These are phyloP conservation scores for Leptodactylus fuscus DNA, from an alignment of 2,113 vertebrate species.

Conservation along the genomic window DNA sequence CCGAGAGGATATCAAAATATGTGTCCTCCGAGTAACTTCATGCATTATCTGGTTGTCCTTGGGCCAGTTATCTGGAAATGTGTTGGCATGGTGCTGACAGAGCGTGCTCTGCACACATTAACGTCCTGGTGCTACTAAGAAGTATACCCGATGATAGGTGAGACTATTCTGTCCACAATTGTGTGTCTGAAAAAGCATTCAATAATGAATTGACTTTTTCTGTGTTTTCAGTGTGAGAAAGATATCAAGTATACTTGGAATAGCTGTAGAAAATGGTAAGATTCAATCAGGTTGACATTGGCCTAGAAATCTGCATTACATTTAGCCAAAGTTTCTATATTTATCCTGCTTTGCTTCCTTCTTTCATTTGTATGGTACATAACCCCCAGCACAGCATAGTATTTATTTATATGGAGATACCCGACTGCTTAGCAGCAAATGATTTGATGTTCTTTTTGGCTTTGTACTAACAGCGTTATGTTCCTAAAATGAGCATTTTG, in stretches of 20 bases:
- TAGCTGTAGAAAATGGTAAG: slow-evolving; percentile 99
- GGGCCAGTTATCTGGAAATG: background rate
- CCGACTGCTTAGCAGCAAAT: background rate
- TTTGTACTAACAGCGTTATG: background rate
- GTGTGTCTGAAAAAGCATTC: slow-evolving; percentile 74
- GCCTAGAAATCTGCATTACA: slow-evolving; percentile 73
- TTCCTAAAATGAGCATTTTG: background rate
- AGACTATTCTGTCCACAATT: slow-evolving; percentile 70
- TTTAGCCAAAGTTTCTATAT: slow-evolving; percentile 70
- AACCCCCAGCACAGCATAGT: slow-evolving; percentile 13
- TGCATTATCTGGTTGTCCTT: background rate
- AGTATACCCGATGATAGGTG: slow-evolving; percentile 8
- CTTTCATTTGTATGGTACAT: slow-evolving; percentile 8
- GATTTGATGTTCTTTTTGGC: background rate
- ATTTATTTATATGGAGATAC: background rate
- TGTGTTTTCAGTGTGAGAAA: slow-evolving; percentile 99
- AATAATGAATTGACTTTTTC: slow-evolving; percentile 92
- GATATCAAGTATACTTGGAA: slow-evolving; percentile 99
- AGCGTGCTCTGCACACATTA: background rate
- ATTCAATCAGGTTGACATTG: slow-evolving; percentile 81
- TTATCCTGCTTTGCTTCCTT: slow-evolving; percentile 62
- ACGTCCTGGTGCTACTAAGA: background rate
- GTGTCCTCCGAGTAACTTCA: background rate
- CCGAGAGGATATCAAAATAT: background rate
- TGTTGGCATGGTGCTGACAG: slow-evolving; percentile 9